These are phyloP conservation scores for Eulithis testata DNA, from an alignment of 2,888 invertebrate species.

Conservation along the genomic window DNA sequence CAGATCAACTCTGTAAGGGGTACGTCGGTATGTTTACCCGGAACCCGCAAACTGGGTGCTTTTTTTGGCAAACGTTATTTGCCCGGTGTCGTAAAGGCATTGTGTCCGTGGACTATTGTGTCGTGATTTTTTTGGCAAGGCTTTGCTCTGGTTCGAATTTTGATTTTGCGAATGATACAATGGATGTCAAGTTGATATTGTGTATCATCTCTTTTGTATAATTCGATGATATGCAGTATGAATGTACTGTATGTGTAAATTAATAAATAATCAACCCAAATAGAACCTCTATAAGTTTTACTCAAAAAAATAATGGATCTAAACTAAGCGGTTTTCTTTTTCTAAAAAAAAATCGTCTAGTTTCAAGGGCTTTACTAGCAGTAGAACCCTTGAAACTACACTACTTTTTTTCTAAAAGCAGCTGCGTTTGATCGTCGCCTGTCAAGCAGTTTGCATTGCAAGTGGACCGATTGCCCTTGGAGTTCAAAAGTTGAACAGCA, in stretches of 20 bases:
- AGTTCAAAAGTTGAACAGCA: conserved; percentile 15
- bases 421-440: conserved; percentile 1
- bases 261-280: not conserved
- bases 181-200: conserved; percentile 45
- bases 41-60: conserved; percentile 77
- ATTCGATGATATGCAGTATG: conserved; percentile 6
- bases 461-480: conserved; percentile 3
- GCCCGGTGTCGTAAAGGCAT: conserved; percentile 82
- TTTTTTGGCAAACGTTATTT: conserved; percentile 82
- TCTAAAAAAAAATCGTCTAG: not conserved
- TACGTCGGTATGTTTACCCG: conserved; percentile 80
- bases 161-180: conserved; percentile 60
- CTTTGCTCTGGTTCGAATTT: conserved; percentile 51
- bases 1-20: conserved; percentile 83
- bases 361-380: not conserved
- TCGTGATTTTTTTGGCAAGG: conserved; percentile 56
- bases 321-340: too few relatives aligned
- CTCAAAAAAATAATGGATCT: too few relatives aligned
- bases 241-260: not conserved
- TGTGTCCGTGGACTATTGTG: conserved; percentile 76
- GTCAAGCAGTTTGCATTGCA: not conserved
- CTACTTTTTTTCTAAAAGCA: conserved; percentile 9
- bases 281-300: too few relatives aligned
- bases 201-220: conserved; percentile 30
- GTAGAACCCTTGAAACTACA: not conserved